Evolutionary conservation across 2,888 invertebrate genomes (phyloP).

Genomic region (Portevinia maculata): DNA sequence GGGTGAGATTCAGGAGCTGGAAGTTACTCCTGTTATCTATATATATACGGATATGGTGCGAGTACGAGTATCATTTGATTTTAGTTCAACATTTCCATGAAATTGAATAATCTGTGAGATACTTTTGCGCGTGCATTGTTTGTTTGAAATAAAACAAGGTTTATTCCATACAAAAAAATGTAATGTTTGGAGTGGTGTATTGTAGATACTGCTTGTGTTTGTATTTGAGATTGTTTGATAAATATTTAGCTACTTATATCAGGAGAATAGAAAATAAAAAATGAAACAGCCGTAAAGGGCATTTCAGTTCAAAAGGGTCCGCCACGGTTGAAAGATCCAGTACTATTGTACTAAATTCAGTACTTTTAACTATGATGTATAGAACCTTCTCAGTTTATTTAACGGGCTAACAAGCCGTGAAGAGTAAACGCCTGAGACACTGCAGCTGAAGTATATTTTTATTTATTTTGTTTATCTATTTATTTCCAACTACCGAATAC

Average conservation of each 20-base stretch:
- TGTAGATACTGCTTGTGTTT: not conserved
- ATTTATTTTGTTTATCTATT: too few relatives aligned
- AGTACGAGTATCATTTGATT: not conserved
- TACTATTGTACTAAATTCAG: too few relatives aligned
- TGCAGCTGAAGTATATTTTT: too few relatives aligned
- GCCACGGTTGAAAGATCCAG: too few relatives aligned
- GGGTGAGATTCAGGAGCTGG: not conserved
- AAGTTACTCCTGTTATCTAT: slow-evolving; percentile 2
- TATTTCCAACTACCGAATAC: too few relatives aligned
- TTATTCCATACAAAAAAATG: too few relatives aligned
- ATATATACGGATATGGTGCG: not conserved
- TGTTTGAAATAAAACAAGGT: slow-evolving; percentile 17
- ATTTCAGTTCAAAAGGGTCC: not conserved
- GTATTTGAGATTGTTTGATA: slow-evolving; percentile 4
- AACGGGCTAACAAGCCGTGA: too few relatives aligned
- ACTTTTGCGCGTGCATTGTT: slow-evolving; percentile 38
- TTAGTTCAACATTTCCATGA: slow-evolving; percentile 42
- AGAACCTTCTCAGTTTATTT: too few relatives aligned
- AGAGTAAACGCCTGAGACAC: too few relatives aligned
- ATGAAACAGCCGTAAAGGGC: not conserved
- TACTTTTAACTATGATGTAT: too few relatives aligned
- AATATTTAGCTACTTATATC: slow-evolving; percentile 26
- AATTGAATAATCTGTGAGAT: slow-evolving; percentile 67
- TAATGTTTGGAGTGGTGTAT: not conserved
- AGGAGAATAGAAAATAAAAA: slow-evolving; percentile 5